These are phyloP conservation scores for Temnothorax curvispinosus DNA, from an alignment of 1,140 invertebrate species.

Conservation along the genomic window DNA sequence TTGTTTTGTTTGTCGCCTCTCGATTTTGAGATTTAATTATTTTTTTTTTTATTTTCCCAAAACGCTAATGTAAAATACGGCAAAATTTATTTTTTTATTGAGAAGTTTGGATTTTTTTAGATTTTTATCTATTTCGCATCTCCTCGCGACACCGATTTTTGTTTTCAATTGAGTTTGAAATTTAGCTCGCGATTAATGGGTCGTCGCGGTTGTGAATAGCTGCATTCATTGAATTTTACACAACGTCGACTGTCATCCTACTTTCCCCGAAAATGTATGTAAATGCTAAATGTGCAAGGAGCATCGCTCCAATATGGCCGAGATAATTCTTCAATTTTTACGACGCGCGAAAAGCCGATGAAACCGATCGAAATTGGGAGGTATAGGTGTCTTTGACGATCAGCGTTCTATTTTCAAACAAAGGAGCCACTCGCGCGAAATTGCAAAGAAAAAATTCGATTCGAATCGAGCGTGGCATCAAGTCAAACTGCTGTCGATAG, in stretches of 20 bases:
- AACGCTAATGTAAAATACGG: background rate
- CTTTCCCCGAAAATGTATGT: background rate
- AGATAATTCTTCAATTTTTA: conserved; percentile 30
- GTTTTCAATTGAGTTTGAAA: background rate
- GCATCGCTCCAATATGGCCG: background rate
- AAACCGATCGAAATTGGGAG: background rate
- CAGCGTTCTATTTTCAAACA: background rate
- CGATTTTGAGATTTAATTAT: background rate
- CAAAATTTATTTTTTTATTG: background rate
- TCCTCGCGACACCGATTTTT: background rate
- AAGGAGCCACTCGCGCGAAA: background rate
- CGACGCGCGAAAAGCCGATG: background rate
- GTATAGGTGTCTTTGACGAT: background rate
- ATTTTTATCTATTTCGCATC: background rate
- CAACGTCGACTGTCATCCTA: background rate
- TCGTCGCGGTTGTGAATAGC: background rate
- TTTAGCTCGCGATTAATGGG: background rate
- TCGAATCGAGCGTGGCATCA: background rate
- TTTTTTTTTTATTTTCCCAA: background rate
- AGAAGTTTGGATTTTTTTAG: background rate
- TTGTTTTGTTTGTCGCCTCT: background rate
- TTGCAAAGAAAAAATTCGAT: conserved; percentile 21
- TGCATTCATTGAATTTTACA: background rate
- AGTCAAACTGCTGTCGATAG: background rate
- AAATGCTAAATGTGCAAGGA: background rate